Percentiles rank a stretch among this genome's conserved stretches.
Conservation (phyloP, 2,888 invertebrate genomes). For the Meteorus cinctellus region DNA sequence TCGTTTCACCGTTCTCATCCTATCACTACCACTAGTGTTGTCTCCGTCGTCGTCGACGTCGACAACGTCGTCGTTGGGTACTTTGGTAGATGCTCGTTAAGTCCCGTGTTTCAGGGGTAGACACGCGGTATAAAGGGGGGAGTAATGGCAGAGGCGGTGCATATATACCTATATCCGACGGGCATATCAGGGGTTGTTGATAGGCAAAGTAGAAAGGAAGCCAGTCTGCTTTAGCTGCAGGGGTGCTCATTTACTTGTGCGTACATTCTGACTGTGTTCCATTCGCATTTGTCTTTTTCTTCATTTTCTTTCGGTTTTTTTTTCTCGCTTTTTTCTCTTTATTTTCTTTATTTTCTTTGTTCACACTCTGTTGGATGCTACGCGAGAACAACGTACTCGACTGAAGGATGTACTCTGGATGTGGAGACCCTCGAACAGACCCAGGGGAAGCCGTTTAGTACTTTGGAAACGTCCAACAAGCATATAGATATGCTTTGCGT, state of each 20-base stretch:
- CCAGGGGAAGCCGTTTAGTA: conserved; percentile 48
- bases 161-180: conserved; percentile 48
- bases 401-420: conserved; percentile 23
- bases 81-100: conserved; percentile 51
- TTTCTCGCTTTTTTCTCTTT: conserved; percentile 9
- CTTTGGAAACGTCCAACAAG: conserved; percentile 38
- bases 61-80: conserved; percentile 38
- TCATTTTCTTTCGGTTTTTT: conserved; percentile 14
- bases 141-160: conserved; percentile 21
- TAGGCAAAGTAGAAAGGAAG: conserved; percentile 37
- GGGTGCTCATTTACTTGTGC: conserved; percentile 48
- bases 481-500: not conserved
- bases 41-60: conserved; percentile 24
- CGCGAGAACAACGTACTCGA: conserved; percentile 22
- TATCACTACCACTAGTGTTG: not conserved
- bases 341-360: conserved; percentile 14
- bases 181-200: conserved; percentile 52
- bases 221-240: conserved; percentile 35
- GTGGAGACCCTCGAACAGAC: conserved; percentile 30
- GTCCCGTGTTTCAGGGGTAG: conserved; percentile 33
- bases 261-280: conserved; percentile 21
- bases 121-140: conserved; percentile 12
- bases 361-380: not conserved
- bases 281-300: conserved; percentile 9
- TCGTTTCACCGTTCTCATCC: not conserved